Evolutionary conservation across 2,113 vertebrate genomes (phyloP).

Genomic region (Dicaeum eximium): DNA sequence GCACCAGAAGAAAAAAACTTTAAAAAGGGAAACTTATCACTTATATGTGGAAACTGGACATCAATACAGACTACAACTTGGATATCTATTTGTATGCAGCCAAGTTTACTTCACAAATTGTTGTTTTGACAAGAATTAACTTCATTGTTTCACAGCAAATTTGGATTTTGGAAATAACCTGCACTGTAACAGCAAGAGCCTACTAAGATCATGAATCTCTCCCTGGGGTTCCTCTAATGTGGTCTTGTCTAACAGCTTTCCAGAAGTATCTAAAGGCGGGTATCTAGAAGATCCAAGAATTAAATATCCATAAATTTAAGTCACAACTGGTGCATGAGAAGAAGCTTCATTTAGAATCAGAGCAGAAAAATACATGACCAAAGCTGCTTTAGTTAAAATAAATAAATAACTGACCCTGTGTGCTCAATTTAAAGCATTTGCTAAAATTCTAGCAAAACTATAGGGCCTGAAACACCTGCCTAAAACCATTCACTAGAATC

Average conservation of each 20-base stretch:
- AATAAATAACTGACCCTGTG: neutral
- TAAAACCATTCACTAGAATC: neutral
- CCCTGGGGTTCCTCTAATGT: neutral
- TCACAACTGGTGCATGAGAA: neutral
- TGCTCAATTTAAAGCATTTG: neutral
- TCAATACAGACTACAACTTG: neutral
- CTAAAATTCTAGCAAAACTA: neutral
- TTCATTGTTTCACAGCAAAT: neutral
- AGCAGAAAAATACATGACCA: neutral
- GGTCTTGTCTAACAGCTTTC: neutral
- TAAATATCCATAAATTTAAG: neutral
- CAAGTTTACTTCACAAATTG: neutral
- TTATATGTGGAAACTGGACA: neutral
- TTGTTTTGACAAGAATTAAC: neutral
- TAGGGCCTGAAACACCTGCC: neutral
- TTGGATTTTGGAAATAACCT: neutral
- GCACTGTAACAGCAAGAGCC: neutral
- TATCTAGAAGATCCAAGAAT: neutral
- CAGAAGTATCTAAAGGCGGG: neutral
- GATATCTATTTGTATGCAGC: neutral
- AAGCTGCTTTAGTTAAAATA: neutral
- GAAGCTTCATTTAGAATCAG: neutral
- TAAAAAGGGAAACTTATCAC: neutral
- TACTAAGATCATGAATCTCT: neutral
- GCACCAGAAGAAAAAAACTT: neutral